Percentiles rank a stretch among this genome's conserved stretches.
Conservation (phyloP, 2,797 vertebrate genomes). For the Poeciliopsis infans region DNA sequence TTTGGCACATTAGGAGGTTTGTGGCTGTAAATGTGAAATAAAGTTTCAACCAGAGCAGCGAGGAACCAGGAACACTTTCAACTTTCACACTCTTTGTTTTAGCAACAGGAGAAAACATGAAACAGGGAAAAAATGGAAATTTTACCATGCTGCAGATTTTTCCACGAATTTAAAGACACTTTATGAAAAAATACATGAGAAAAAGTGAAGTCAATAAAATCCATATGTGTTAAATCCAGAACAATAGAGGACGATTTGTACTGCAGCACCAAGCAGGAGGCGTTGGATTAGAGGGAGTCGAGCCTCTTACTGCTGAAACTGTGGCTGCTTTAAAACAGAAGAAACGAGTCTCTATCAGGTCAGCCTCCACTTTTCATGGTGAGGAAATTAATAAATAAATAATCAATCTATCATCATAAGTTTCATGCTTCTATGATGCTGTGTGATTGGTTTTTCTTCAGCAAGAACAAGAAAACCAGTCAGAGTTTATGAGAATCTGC, state of each 20-base stretch:
- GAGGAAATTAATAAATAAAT: neutral
- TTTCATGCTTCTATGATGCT: neutral
- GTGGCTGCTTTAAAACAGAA: neutral
- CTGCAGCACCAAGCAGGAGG: slow-evolving; percentile 12
- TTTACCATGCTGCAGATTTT: neutral
- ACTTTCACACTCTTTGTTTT: neutral
- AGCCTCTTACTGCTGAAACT: neutral
- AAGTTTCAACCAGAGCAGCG: neutral
- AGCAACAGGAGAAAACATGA: neutral
- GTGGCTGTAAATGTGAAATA: neutral
- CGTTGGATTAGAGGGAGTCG: slow-evolving; percentile 28
- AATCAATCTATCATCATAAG: too few species aligned
- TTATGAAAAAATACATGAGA: slow-evolving; percentile 21
- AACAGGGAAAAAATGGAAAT: neutral
- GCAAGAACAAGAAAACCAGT: neutral
- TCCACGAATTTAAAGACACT: slow-evolving; percentile 12
- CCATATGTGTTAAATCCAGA: slow-evolving; percentile 31
- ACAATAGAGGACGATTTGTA: slow-evolving; percentile 14
- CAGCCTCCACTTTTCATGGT: neutral
- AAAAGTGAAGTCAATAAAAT: slow-evolving; percentile 29
- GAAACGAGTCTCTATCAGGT: neutral
- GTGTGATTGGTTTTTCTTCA: neutral
- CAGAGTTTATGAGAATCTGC: neutral
- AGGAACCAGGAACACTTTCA: neutral
- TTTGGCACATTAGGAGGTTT: slow-evolving; percentile 1